A percentile compares a stretch with the other conserved stretches of the same genome.
phyloP scores from a whole-genome alignment of 2,113 vertebrate species.

The Ceratotherium simum region DNA sequence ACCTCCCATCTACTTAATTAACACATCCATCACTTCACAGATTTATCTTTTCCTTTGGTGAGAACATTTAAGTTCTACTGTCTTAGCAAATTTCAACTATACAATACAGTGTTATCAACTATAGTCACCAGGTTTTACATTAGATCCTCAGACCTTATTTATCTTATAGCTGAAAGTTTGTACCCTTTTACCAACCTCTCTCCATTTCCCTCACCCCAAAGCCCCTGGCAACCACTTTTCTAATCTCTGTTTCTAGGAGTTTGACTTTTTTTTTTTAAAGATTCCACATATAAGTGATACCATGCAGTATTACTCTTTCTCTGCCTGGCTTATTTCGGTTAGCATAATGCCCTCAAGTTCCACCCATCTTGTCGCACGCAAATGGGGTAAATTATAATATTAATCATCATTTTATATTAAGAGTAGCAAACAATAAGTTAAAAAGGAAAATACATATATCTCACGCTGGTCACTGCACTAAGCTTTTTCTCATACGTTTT shows the following conservation, averaged over 20 bases:
- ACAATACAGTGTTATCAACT: neutral
- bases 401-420: neutral
- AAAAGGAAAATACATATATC: neutral
- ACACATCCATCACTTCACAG: neutral
- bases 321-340: slow-evolving; percentile 1
- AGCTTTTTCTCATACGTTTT: neutral
- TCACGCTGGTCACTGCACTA: neutral
- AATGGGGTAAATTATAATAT: neutral
- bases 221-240: neutral
- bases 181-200: neutral
- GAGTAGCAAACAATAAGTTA: neutral
- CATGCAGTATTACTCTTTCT: neutral
- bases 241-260: neutral
- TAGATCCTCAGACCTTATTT: neutral
- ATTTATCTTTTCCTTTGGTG: neutral
- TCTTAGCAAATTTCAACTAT: neutral
- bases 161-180: neutral
- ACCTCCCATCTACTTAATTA: neutral
- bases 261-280: neutral
- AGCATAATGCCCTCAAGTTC: neutral
- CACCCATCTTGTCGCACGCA: neutral
- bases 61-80: neutral
- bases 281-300: neutral
- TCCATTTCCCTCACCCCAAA: no score
- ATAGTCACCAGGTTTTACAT: neutral